Conservation (phyloP, 2,888 invertebrate species). For the Chesias legatella region DNA sequence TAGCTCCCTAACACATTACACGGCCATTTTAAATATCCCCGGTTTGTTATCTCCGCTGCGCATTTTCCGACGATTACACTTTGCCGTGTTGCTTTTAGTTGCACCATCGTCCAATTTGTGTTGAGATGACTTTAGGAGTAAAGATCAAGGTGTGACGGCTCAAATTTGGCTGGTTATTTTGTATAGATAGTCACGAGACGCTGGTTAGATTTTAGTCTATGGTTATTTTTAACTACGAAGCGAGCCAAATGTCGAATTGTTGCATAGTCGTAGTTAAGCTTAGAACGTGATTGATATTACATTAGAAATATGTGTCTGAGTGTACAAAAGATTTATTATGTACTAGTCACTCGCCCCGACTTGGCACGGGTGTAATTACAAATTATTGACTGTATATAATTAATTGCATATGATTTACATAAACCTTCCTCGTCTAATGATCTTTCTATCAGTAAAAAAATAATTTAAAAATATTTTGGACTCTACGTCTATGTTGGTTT, state of each 20-base stretch:
- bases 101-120: conserved; percentile 20
- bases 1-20: conserved; percentile 16
- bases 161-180: conserved; percentile 30
- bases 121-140: conserved; percentile 34
- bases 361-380: too few relatives aligned
- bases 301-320: too few relatives aligned
- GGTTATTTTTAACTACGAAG: conserved; percentile 51
- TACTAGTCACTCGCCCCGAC: too few relatives aligned
- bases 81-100: conserved; percentile 16
- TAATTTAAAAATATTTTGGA: too few relatives aligned
- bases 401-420: too few relatives aligned
- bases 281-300: conserved; percentile 5
- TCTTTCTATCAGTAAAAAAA: too few relatives aligned
- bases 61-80: conserved; percentile 9
- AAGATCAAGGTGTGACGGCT: conserved; percentile 21
- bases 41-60: background rate
- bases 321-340: too few relatives aligned
- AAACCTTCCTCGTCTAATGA: too few relatives aligned
- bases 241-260: conserved; percentile 56
- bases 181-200: conserved; percentile 45
- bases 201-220: conserved; percentile 43
- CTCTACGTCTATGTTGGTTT: too few relatives aligned
- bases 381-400: too few relatives aligned
- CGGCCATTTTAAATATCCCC: conserved; percentile 18
- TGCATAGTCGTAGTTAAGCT: conserved; percentile 11